phyloP scores from a whole-genome alignment of 2,797 vertebrate genomes.

The Urocyon cinereoargenteus region DNA sequence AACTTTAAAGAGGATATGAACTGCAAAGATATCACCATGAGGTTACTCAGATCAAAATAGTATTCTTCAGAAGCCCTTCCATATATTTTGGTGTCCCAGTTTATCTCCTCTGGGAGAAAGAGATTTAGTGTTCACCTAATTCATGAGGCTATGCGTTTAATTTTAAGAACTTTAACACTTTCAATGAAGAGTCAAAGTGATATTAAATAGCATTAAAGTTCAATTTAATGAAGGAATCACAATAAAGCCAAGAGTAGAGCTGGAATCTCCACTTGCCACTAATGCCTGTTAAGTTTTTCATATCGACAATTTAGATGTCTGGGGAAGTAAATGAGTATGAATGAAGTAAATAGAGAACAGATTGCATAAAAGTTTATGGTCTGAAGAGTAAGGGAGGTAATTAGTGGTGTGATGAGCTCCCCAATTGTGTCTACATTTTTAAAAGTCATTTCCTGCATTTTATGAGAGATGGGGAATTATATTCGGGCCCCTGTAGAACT shows the following conservation, averaged over 20 bases:
- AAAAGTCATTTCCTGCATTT: slow-evolving; percentile 79
- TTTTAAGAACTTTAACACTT: slow-evolving; percentile 41
- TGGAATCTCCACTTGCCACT: not conserved
- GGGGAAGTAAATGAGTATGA: slow-evolving; percentile 64
- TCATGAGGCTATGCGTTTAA: slow-evolving; percentile 33
- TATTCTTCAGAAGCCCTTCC: slow-evolving; percentile 55
- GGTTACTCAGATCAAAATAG: slow-evolving; percentile 68
- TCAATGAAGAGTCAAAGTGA: not conserved
- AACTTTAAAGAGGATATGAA: slow-evolving; percentile 65
- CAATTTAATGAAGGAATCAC: slow-evolving; percentile 30
- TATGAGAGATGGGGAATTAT: slow-evolving; percentile 60
- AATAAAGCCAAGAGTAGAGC: not conserved
- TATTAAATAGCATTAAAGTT: slow-evolving; percentile 56
- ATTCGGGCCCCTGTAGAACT: not conserved
- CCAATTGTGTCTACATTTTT: slow-evolving; percentile 71
- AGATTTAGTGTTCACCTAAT: not conserved
- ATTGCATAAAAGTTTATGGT: slow-evolving; percentile 78
- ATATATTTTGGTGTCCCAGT: slow-evolving; percentile 66
- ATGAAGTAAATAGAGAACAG: slow-evolving; percentile 63
- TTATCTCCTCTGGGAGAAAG: slow-evolving; percentile 53
- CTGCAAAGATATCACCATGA: slow-evolving; percentile 18
- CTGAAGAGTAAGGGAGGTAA: slow-evolving; percentile 70
- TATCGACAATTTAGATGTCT: slow-evolving; percentile 34
- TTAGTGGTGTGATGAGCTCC: slow-evolving; percentile 69
- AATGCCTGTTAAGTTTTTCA: slow-evolving; percentile 56